A percentile compares a stretch with the other conserved stretches of the same genome.
phyloP scores from a whole-genome alignment of 2,888 invertebrate genomes.

The Polydesmus complanatus region DNA sequence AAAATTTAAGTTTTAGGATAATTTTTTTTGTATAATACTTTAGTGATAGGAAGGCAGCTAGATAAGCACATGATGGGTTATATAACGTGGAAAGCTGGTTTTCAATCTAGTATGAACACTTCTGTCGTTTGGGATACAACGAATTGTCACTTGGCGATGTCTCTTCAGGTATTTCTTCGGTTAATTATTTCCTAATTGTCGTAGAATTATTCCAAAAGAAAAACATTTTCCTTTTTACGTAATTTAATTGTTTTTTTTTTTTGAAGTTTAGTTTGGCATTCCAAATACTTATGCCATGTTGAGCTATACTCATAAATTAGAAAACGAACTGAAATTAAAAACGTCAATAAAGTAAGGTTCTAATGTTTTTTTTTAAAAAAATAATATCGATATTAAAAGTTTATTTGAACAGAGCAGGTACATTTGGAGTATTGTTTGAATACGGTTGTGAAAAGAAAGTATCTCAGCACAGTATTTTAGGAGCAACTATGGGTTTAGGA shows the following conservation, averaged over 20 bases:
- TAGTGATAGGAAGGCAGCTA: conserved; percentile 57
- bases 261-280: conserved; percentile 32
- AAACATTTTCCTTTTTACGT: neutral
- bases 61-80: conserved; percentile 80
- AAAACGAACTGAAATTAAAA: conserved; percentile 62
- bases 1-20: neutral
- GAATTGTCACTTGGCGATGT: conserved; percentile 48
- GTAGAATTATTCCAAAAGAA: neutral
- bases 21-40: conserved; percentile 9
- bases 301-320: conserved; percentile 63
- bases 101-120: conserved; percentile 59
- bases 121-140: conserved; percentile 64
- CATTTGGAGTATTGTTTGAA: conserved; percentile 72
- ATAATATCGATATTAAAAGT: no score
- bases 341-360: conserved; percentile 55
- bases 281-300: conserved; percentile 26
- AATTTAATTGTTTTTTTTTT: conserved; percentile 14
- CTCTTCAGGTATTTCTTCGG: conserved; percentile 47
- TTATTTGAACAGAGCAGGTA: conserved; percentile 51
- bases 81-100: conserved; percentile 60
- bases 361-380: conserved; percentile 17
- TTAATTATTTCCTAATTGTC: neutral
- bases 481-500: conserved; percentile 71
- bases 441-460: conserved; percentile 88
- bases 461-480: conserved; percentile 72